Evolutionary conservation across 92 coral and sea anemone genomes (phyloP), one percentile per base, ranked within the genome.

Genomic region (Siderastrea siderea): DNA sequence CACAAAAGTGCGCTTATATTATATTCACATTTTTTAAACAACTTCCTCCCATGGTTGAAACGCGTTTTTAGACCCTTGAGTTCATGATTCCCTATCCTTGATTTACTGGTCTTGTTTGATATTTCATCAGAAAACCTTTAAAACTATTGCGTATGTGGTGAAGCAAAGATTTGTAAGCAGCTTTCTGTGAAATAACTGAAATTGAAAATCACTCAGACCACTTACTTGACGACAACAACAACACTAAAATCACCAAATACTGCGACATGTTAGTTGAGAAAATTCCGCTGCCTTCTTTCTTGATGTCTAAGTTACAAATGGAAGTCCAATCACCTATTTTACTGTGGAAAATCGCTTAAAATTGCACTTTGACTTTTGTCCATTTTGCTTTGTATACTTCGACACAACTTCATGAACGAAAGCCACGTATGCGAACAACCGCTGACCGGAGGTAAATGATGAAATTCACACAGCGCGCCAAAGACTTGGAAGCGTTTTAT

Each of bases 381-480:
- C 16, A 61, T 61, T 15, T 61, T 61, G 19, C 26, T 64, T 63
- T 47, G 10, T 65, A 79, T 49, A 44, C 26, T 46, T 71, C 75
- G 0, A 66, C 43, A 16, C 11, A 45, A 77, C 73, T 79, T 38
- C 61, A 17, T 26, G 43, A 74, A 6, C 12, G 61, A 14, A 63
- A 48, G 87, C 79, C 87, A 84, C 87, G 87, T 84, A 84, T 50
- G 50, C 72, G 87, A 73, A 51, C 15, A 49, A 48, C 87, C 81
- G 87, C 87, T 84, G 87, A 74, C 87, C 87, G 81, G 80, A 84
- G 2, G 43, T 26, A 15, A 52, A 49, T 84, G 87, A 84, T 63
- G 81, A 84, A 74, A 84, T 61, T 62, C 38, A 54, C 74, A 38
- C 80, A 44, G 70, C 59, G 48, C 61, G 72, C 68, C 90, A n/a